Conservation (phyloP, 2,888 invertebrate genomes). For the Micoletzkya japonica region DNA sequence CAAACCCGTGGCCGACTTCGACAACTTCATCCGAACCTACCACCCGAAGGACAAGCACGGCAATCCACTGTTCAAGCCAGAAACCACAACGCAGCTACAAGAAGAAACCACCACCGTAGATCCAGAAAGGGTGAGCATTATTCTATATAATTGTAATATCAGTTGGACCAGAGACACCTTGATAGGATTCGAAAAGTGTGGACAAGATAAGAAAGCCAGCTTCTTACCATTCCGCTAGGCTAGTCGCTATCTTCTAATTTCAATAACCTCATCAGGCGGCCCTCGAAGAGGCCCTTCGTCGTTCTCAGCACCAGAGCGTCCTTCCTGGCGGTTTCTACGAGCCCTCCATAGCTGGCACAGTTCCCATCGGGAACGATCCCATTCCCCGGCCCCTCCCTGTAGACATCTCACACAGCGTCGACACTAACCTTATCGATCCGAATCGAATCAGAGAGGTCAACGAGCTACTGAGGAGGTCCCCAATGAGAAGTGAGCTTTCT, state of each 20-base stretch:
- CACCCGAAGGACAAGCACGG: constrained; percentile 1
- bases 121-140: constrained; percentile 23
- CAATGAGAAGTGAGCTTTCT: constrained; percentile 36
- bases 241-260: too few relatives aligned
- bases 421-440: constrained; percentile 43
- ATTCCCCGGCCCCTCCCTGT: neutral
- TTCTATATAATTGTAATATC: too few relatives aligned
- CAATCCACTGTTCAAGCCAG: constrained; percentile 38
- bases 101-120: constrained; percentile 30
- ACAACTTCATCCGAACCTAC: neutral
- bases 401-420: constrained; percentile 35
- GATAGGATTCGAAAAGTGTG: neutral
- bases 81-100: constrained; percentile 32
- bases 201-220: neutral
- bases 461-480: constrained; percentile 40
- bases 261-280: constrained; percentile 30
- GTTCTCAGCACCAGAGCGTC: neutral
- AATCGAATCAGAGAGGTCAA: constrained; percentile 41
- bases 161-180: too few relatives aligned
- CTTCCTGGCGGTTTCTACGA: neutral
- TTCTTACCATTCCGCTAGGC: too few relatives aligned
- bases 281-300: constrained; percentile 27
- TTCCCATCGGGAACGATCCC: constrained; percentile 19
- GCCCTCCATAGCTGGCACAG: neutral
- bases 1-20: constrained; percentile 11